Conservation (phyloP, 2,113 vertebrate species). For the Dicerorhinus sumatrensis region DNA sequence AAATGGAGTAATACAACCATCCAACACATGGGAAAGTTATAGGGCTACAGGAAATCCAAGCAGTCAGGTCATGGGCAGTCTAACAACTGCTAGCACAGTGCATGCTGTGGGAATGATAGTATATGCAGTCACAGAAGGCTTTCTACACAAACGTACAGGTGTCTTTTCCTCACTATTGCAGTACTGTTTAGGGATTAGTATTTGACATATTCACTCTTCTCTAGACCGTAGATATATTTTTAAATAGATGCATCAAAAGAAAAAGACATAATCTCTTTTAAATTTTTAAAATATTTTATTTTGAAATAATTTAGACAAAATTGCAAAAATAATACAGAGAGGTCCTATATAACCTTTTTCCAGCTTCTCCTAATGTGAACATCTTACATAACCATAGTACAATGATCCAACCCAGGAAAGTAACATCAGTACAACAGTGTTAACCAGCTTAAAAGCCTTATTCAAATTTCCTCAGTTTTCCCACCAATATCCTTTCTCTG, state of each 20-base stretch:
- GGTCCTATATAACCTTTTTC: background rate
- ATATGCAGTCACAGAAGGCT: background rate
- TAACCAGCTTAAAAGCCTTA: background rate
- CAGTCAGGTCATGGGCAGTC: background rate
- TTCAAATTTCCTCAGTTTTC: background rate
- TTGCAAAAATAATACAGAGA: background rate
- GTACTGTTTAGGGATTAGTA: background rate
- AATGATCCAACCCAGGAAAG: background rate
- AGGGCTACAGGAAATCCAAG: background rate
- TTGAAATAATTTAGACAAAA: background rate
- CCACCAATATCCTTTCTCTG: background rate
- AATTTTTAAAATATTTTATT: background rate
- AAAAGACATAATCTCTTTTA: background rate
- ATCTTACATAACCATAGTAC: background rate
- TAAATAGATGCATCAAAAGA: background rate
- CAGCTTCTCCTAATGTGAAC: background rate
- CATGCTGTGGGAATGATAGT: background rate
- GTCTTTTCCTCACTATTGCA: background rate
- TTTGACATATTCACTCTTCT: background rate
- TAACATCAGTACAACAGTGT: background rate
- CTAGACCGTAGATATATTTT: background rate
- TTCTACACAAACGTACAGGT: background rate
- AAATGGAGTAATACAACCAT: background rate
- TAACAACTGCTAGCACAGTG: background rate
- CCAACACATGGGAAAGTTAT: too few relatives aligned